Conservation (phyloP, 2,888 invertebrate species). For the Phrixothrix hirtus region DNA sequence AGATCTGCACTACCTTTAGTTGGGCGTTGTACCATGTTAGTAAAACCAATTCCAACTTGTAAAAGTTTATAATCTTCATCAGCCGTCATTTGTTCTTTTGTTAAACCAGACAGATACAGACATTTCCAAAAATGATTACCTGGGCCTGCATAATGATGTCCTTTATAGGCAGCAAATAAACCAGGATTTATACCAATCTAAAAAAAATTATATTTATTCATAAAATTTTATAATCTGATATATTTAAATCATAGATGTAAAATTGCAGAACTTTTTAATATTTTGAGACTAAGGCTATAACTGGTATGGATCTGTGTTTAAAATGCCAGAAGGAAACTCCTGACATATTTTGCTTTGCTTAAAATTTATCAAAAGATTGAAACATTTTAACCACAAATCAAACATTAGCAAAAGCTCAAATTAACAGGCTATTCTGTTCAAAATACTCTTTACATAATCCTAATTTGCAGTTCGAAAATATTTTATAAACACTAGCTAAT, state of each 20-base stretch:
- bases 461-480: too few relatives aligned
- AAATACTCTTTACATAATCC: too few relatives aligned
- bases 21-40: constrained; percentile 95
- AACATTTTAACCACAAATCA: too few relatives aligned
- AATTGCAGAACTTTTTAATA: not conserved
- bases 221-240: not conserved
- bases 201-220: constrained; percentile 39
- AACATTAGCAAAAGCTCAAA: too few relatives aligned
- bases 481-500: too few relatives aligned
- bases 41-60: constrained; percentile 95
- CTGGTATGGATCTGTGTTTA: not conserved
- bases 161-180: constrained; percentile 94
- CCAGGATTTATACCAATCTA: constrained; percentile 99
- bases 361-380: too few relatives aligned
- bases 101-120: constrained; percentile 89
- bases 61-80: constrained; percentile 93
- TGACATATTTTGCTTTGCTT: too few relatives aligned
- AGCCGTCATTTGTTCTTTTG: constrained; percentile 93
- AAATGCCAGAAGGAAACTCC: too few relatives aligned
- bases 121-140: constrained; percentile 99
- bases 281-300: not conserved
- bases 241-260: not conserved
- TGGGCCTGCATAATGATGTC: constrained; percentile 98
- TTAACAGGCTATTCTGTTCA: too few relatives aligned
- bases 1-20: constrained; percentile 96